Evolutionary conservation across 2,797 vertebrate species (phyloP).

Genomic region (Corythornis leucogaster): DNA sequence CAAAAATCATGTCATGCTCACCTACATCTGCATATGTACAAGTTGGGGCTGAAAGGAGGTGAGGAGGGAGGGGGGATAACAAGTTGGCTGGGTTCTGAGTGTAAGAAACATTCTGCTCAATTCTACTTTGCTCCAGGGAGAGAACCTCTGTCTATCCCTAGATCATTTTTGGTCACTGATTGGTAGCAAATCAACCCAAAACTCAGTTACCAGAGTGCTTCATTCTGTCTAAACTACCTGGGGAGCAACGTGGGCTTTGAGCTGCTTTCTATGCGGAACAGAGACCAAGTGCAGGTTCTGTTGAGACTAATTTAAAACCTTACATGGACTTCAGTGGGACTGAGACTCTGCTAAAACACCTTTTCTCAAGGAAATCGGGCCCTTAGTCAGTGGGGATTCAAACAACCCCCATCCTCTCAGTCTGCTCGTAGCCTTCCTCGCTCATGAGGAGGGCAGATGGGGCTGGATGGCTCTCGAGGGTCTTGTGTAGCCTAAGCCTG

Average conservation of each 20-base stretch:
- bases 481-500: background rate
- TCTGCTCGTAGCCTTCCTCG: fast-evolving
- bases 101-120: background rate
- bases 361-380: background rate
- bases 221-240: background rate
- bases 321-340: background rate
- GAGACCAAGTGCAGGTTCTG: background rate
- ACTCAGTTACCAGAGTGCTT: background rate
- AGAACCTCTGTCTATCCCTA: fast-evolving
- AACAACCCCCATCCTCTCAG: background rate
- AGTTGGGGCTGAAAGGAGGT: fast-evolving
- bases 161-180: background rate
- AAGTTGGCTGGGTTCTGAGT: background rate
- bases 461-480: fast-evolving
- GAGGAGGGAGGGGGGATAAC: background rate
- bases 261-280: background rate
- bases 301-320: background rate
- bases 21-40: no score
- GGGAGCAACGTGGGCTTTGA: background rate
- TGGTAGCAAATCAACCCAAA: background rate
- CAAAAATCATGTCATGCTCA: background rate
- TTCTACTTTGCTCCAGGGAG: background rate
- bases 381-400: background rate
- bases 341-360: background rate
- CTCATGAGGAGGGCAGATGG: background rate